These are phyloP conservation scores for Phorcus lineatus DNA, from an alignment of 2,888 invertebrate species.

Conservation along the genomic window DNA sequence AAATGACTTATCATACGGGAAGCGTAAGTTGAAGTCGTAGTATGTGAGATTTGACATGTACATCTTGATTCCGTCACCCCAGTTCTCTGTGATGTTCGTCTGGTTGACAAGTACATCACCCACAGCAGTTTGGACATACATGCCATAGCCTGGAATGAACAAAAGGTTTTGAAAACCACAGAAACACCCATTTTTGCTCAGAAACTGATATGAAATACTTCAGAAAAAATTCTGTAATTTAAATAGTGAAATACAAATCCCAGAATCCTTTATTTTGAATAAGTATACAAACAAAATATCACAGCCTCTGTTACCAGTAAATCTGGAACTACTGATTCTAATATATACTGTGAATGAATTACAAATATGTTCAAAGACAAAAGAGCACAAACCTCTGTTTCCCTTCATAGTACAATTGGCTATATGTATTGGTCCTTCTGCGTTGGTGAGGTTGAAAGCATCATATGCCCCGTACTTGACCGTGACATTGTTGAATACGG, in stretches of 20 bases:
- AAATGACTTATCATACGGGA: constrained; percentile 57
- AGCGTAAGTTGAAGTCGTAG: constrained; percentile 59
- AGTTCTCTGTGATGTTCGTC: constrained; percentile 67
- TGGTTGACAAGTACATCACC: constrained; percentile 70
- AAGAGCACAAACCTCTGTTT: constrained; percentile 81
- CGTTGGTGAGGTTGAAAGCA: constrained; percentile 76
- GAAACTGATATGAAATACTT: background rate
- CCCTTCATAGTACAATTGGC: constrained; percentile 79
- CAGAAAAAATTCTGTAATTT: too few relatives aligned
- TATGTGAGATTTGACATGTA: constrained; percentile 66
- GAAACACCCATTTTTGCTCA: background rate
- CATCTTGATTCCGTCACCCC: constrained; percentile 75
- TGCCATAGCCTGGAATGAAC: constrained; percentile 70
- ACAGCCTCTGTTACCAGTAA: too few relatives aligned
- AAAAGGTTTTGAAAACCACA: background rate
- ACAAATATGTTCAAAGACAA: too few relatives aligned
- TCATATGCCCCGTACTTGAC: constrained; percentile 93
- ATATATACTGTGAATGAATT: too few relatives aligned
- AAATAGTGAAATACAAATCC: too few relatives aligned
- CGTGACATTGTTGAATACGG: constrained; percentile 88
- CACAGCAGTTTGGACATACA: constrained; percentile 69
- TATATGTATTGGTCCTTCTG: constrained; percentile 62
- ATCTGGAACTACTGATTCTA: too few relatives aligned
- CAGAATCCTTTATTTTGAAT: too few relatives aligned
- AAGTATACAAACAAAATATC: too few relatives aligned